phyloP scores from a whole-genome alignment of 2,888 invertebrate species.

The Sinotaia quadrata region DNA sequence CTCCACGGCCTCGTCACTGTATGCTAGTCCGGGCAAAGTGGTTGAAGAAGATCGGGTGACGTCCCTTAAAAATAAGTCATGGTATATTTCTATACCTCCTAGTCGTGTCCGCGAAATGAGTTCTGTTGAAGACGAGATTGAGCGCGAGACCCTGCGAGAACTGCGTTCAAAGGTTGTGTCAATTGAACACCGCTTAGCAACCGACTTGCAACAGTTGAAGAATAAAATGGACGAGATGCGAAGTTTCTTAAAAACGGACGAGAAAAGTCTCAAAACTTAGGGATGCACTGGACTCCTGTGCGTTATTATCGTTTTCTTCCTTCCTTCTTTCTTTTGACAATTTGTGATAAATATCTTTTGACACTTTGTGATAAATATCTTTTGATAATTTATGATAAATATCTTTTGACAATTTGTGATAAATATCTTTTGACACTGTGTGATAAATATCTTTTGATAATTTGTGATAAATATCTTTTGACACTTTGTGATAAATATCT shows the following conservation, averaged over 20 bases:
- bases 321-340: not conserved
- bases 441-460: too few species aligned
- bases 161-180: slow-evolving; percentile 17
- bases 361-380: too few species aligned
- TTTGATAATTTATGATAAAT: too few species aligned
- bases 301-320: not conserved
- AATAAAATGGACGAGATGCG: slow-evolving; percentile 28
- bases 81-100: too few species aligned
- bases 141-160: slow-evolving; percentile 21
- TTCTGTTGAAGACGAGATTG: not conserved
- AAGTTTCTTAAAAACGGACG: too few species aligned
- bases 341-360: not conserved
- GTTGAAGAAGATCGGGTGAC: not conserved
- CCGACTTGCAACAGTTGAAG: slow-evolving; percentile 25
- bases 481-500: too few species aligned
- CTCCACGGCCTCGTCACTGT: not conserved
- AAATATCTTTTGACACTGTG: too few species aligned
- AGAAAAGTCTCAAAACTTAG: too few species aligned
- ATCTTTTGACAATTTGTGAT: too few species aligned
- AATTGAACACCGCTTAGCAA: slow-evolving; percentile 19
- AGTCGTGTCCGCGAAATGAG: too few species aligned
- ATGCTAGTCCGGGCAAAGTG: not conserved
- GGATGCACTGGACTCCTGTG: not conserved
- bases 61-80: too few species aligned
- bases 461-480: too few species aligned